Conservation (phyloP, 2,113 vertebrate genomes). For the Saguinus midas region DNA sequence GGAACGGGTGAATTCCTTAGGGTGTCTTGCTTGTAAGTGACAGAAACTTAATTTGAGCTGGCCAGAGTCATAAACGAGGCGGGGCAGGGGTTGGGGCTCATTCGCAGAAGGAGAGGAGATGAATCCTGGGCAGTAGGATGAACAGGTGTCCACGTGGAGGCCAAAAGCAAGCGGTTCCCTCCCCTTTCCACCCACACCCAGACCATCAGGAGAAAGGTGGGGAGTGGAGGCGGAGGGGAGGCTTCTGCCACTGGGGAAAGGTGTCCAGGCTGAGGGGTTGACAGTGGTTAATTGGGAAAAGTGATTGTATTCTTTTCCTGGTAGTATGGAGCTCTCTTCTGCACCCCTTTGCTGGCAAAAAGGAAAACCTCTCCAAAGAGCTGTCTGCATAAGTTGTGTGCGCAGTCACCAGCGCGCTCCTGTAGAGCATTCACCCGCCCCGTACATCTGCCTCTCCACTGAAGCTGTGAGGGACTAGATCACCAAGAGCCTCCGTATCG, state of each 20-base stretch:
- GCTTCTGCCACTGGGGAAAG: neutral
- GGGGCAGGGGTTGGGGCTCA: neutral
- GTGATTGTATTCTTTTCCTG: neutral
- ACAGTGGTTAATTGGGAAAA: neutral
- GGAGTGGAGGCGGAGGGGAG: neutral
- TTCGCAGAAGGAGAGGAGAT: neutral
- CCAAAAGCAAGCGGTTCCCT: neutral
- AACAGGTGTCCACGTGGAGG: accelerated
- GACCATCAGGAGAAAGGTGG: neutral
- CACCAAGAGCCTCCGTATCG: accelerated
- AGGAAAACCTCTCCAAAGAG: neutral
- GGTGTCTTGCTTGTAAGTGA: neutral
- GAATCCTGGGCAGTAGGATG: no score
- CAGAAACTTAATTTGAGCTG: neutral
- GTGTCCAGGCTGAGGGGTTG: neutral
- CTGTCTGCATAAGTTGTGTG: accelerated
- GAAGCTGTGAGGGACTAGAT: accelerated
- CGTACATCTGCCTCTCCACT: accelerated
- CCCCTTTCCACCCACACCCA: no score
- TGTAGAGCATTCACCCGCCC: accelerated
- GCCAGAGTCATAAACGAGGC: neutral
- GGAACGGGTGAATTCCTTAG: neutral
- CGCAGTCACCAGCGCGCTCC: accelerated
- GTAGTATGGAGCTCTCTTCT: no score
- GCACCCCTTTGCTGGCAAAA: neutral